Percentiles rank a stretch among this genome's conserved stretches.
phyloP scores from a whole-genome alignment of 2,797 vertebrate species.

The Pangasius djambal region DNA sequence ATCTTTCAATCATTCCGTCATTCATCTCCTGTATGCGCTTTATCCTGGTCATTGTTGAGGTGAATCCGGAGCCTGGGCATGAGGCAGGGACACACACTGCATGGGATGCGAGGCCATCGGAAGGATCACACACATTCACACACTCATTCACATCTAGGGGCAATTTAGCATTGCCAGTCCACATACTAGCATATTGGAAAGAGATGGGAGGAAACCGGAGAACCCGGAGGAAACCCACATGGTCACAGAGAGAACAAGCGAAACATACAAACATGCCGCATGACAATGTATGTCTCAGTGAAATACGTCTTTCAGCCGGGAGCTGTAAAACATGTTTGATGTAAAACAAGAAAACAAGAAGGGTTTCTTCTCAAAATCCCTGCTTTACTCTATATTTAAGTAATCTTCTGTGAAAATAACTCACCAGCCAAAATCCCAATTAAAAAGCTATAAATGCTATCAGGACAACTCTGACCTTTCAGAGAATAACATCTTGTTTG shows the following conservation, averaged over 20 bases:
- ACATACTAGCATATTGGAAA: background rate
- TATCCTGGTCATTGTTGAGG: background rate
- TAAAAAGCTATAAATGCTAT: background rate
- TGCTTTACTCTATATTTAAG: background rate
- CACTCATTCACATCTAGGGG: background rate
- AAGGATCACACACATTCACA: background rate
- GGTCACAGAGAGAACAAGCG: background rate
- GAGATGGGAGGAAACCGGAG: background rate
- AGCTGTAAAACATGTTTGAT: background rate
- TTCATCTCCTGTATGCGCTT: background rate
- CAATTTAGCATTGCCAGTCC: background rate
- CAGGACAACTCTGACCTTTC: background rate
- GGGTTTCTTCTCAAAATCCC: background rate
- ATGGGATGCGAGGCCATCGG: background rate
- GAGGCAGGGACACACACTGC: background rate
- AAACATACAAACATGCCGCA: too few relatives aligned
- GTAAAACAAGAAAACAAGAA: background rate
- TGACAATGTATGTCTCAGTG: background rate
- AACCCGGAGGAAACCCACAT: background rate
- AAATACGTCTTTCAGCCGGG: background rate
- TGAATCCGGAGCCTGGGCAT: background rate
- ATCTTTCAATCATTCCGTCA: background rate
- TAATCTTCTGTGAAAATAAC: background rate
- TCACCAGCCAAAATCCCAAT: constrained; percentile 7
- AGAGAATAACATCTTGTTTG: constrained; percentile 1